Conservation (phyloP, 2,113 vertebrate genomes). For the Sarotherodon lohbergeri region DNA sequence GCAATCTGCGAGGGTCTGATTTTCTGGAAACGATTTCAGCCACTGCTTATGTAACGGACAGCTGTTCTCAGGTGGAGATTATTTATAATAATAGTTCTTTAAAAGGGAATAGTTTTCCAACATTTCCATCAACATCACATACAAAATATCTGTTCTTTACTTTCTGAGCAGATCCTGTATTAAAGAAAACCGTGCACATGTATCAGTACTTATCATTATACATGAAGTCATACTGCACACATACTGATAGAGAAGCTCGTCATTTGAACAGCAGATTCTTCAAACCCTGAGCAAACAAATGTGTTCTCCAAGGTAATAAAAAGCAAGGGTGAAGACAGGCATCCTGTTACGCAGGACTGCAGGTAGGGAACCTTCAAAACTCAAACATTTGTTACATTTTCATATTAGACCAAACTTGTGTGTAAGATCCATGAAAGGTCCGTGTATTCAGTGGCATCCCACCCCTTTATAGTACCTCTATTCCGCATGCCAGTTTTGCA, state of each 20-base stretch:
- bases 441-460: not conserved
- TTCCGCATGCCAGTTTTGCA: not conserved
- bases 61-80: not conserved
- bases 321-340: not conserved
- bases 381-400: not conserved
- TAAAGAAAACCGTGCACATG: not conserved
- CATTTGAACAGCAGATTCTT: not conserved
- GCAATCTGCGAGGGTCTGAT: not conserved
- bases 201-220: not conserved
- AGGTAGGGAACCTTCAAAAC: not conserved
- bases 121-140: not conserved
- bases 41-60: not conserved
- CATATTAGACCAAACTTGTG: not conserved
- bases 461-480: not conserved
- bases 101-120: not conserved
- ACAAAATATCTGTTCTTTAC: not conserved
- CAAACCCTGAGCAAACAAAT: not conserved
- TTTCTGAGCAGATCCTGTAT: not conserved
- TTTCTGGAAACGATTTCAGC: not conserved
- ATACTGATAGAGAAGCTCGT: not conserved
- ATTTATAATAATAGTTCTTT: not conserved
- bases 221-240: not conserved
- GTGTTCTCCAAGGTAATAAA: not conserved
- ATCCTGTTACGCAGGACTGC: accelerated
- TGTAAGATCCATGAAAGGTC: not conserved